Evolutionary conservation across 2,888 invertebrate species (phyloP), one percentile per base, ranked within the genome.

Genomic region (Lepidocyrtinus sp.): DNA sequence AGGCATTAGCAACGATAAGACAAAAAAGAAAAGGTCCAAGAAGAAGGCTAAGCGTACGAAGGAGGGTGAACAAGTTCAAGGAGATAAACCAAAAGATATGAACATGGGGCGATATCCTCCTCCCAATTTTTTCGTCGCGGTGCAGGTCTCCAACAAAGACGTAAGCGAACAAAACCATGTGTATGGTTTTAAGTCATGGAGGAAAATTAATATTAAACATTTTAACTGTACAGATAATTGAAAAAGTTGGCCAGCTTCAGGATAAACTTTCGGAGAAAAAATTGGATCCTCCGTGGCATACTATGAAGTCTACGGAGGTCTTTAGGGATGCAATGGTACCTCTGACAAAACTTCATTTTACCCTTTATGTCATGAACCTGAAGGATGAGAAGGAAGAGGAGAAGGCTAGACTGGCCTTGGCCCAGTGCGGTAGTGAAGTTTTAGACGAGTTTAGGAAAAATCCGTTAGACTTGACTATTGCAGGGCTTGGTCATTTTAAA

Each of bases 321-420:
- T 83, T 83, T 36, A 72, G 73, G 68, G 82, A 83, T 61, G 79
- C 84, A 12, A 76, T 84, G 75, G 79, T 83, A 7, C 75, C 79
- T 12, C 50, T 81, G 3, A 27, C 75, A 17, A 82, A 83, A 22
- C 73, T 84, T 9, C 84, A 84, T 71, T 83, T 84, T 67, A 83
- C 84, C 24, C 26, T 84, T 7, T 76, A 81, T 55, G 84, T 84
- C 0, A 76, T 84, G 71, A 74, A 82, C 27, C 62, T 82, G 12
- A 67, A 75, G 17, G 72, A 50, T 17, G 55, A 72, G 17, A 77
- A 77, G 15, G 79, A 84, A 2, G 27, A 75, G 9, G 61, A 76
- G 21, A 82, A 27, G 84, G 84, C 82, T 1, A 63, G 64, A 46
- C 17, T 26, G 21, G 82, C 63, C 12, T 27, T 84, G 26, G 61